Evolutionary conservation across 2,113 vertebrate genomes (phyloP), one percentile per base, ranked within the genome.

Genomic region (Mugil cephalus): DNA sequence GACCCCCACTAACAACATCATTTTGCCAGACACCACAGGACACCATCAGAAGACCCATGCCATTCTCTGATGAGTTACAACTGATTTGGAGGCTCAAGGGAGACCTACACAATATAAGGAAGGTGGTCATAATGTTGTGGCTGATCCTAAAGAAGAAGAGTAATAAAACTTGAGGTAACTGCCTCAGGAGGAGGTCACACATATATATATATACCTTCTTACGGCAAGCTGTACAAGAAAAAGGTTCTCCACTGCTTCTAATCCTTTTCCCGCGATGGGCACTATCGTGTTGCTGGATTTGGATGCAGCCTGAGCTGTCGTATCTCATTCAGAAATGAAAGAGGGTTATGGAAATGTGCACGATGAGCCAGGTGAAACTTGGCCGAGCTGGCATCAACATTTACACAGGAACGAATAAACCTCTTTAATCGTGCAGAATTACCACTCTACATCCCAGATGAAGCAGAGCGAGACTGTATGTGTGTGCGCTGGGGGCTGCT

Each of bases 401-500:
- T 84, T 85, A 83, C 82, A 89, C 77, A 70, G 79, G 77, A 84
- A 79, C n/a, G 52, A 80, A 85, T 76, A 89, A 90, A 89, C 69
- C 82, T 74, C 76, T 84, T 89, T 86, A 92, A 90, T 91, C 70
- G 71, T 82, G 62, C 75, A 76, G 55, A 86, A 88, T 89, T 86
- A 86, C 80, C 68, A 71, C 77, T 75, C 61, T 58, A 56, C 80
- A 81, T 75, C 77, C 72, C 55, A 80, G 79, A 79, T 72, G 69
- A 80, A 79, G 77, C 69, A 14, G 43, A 65, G 58, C 21, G 39
- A 75, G 84, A 76, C 69, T 83, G 77, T 83, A 59, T 64, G 71
- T 69, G 72, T 66, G 67, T 66, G 67, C 59, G 53, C 48, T 66
- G 71, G 77, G 58, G 77, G 59, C 42, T 68, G 34, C 48, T 50